Conservation (phyloP, 1,140 invertebrate species). For the Drosophila navojoa region DNA sequence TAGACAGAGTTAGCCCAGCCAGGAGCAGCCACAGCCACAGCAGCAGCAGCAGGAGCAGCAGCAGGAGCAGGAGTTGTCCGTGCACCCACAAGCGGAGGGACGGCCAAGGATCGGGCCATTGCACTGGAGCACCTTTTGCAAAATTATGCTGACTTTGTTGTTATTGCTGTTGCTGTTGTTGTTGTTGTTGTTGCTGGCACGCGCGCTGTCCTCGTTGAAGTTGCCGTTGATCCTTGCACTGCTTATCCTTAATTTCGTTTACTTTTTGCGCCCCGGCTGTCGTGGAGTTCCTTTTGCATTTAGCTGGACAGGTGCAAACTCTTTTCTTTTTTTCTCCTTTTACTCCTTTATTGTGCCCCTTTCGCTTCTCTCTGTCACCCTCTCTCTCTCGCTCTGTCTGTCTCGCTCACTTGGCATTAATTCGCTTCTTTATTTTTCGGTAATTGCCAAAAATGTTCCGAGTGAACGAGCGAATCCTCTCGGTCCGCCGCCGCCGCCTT, state of each 20-base stretch:
- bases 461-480: slow-evolving; percentile 71
- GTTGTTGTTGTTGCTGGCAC: slow-evolving; percentile 45
- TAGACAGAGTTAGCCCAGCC: slow-evolving; percentile 47
- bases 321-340: slow-evolving; percentile 14
- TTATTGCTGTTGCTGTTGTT: slow-evolving; percentile 38
- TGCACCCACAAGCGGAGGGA: slow-evolving; percentile 28
- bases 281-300: slow-evolving; percentile 39
- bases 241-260: slow-evolving; percentile 69
- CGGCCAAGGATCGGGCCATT: slow-evolving; percentile 7
- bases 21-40: slow-evolving; percentile 4
- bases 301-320: slow-evolving; percentile 71
- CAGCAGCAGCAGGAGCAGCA: background rate
- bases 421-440: slow-evolving; percentile 78
- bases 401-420: slow-evolving; percentile 53
- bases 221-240: slow-evolving; percentile 46
- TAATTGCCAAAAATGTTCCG: slow-evolving; percentile 80
- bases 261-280: slow-evolving; percentile 49
- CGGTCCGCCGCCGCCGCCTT: background rate
- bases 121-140: slow-evolving; percentile 45
- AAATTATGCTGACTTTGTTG: slow-evolving; percentile 70
- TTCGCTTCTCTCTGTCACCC: background rate
- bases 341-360: background rate
- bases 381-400: slow-evolving; percentile 3
- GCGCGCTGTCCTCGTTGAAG: slow-evolving; percentile 39
- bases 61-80: background rate